These are phyloP conservation scores for Pachliopta kotzebuea DNA, from an alignment of 2,888 invertebrate genomes.

Conservation along the genomic window DNA sequence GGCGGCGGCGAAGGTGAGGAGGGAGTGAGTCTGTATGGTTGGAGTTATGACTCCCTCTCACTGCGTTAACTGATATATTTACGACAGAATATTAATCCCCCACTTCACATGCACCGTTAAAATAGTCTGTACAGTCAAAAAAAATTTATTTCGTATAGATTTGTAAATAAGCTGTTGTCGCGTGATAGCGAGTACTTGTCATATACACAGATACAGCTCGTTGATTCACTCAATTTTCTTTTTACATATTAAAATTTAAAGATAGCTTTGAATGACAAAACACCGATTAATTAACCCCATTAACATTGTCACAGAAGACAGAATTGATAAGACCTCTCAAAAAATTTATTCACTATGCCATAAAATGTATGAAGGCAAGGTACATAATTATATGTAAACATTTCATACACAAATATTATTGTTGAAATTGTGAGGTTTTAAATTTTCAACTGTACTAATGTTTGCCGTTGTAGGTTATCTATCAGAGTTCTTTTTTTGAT, in stretches of 20 bases:
- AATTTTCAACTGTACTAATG: slow-evolving; percentile 58
- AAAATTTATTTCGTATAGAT: background rate
- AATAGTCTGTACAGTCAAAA: no score
- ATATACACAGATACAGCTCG: background rate
- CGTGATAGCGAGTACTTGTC: background rate
- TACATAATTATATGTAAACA: background rate
- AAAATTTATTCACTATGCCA: background rate
- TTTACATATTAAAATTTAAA: background rate
- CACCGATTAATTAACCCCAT: slow-evolving; percentile 3
- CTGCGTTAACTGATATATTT: no score
- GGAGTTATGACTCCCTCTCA: no score
- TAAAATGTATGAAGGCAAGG: background rate
- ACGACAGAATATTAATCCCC: no score
- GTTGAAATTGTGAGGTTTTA: slow-evolving; percentile 19
- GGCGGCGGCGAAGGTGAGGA: no score
- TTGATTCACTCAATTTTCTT: background rate
- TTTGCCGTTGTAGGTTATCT: slow-evolving; percentile 57
- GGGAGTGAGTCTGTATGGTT: no score
- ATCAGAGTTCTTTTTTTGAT: slow-evolving; percentile 8
- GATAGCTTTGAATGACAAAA: slow-evolving; percentile 8
- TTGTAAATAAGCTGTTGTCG: background rate
- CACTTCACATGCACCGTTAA: no score
- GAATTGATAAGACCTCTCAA: background rate
- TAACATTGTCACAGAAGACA: no score
- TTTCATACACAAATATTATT: background rate